phyloP scores from a whole-genome alignment of 2,797 vertebrate genomes.

The Pagetopsis macropterus region DNA sequence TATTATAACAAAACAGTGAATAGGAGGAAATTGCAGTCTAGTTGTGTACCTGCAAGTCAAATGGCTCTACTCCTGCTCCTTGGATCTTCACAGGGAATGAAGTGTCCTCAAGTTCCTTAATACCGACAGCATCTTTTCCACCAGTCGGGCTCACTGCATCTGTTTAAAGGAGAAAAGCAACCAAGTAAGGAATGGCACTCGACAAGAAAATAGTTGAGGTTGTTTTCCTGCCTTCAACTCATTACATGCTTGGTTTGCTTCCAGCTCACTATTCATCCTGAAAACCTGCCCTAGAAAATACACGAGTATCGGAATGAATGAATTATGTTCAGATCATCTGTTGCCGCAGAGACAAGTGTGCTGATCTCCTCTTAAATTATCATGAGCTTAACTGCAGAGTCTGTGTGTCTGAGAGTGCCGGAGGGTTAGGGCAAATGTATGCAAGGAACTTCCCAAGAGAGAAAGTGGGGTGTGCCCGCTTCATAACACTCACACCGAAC shows the following conservation, averaged over 20 bases:
- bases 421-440: slow-evolving; percentile 28
- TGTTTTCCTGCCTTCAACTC: slow-evolving; percentile 6
- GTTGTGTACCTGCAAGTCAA: slow-evolving; percentile 84
- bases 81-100: slow-evolving; percentile 85
- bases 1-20: not conserved
- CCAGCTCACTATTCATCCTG: not conserved
- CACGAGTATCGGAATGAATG: not conserved
- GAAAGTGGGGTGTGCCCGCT: slow-evolving; percentile 70
- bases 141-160: slow-evolving; percentile 45
- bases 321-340: not conserved
- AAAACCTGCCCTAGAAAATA: not conserved
- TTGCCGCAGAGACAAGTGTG: not conserved
- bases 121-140: slow-evolving; percentile 46
- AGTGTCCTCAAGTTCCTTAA: slow-evolving; percentile 69
- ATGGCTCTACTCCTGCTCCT: slow-evolving; percentile 83
- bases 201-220: not conserved
- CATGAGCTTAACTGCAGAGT: slow-evolving; percentile 4
- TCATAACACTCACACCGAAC: slow-evolving; percentile 16
- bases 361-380: slow-evolving; percentile 12
- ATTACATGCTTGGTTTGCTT: slow-evolving; percentile 10
- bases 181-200: slow-evolving; percentile 8
- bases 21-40: not conserved
- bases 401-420: slow-evolving; percentile 17
- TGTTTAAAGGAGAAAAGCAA: slow-evolving; percentile 45
- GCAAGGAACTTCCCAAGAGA: slow-evolving; percentile 11